These are phyloP conservation scores for Oncorhynchus mykiss DNA, from an alignment of 2,113 vertebrate species.

Conservation along the genomic window DNA sequence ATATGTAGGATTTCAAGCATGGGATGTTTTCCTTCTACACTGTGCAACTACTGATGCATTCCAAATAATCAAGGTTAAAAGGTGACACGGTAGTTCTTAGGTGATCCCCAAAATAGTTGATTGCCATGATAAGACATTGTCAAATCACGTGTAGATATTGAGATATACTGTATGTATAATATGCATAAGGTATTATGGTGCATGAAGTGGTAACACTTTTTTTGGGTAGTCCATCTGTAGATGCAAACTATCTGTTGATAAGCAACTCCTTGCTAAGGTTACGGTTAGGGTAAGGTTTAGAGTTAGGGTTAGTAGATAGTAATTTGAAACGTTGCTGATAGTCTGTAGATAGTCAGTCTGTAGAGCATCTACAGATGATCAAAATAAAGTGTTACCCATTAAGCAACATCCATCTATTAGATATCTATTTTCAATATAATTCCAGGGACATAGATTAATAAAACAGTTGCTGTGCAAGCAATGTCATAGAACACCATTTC, in stretches of 20 bases:
- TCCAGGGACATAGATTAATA: not conserved
- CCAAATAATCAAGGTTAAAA: constrained; percentile 11
- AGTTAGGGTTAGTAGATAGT: too few relatives aligned
- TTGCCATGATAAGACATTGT: not conserved
- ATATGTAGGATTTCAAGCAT: constrained; percentile 28
- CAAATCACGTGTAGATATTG: not conserved
- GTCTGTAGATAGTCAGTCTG: too few relatives aligned
- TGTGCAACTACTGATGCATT: constrained; percentile 29
- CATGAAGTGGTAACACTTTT: not conserved
- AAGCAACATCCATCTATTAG: not conserved
- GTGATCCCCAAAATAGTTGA: not conserved
- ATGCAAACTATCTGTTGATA: too few relatives aligned
- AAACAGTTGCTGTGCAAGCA: not conserved
- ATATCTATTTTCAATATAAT: not conserved
- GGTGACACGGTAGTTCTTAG: not conserved
- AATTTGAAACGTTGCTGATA: too few relatives aligned
- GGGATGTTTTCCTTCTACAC: constrained; percentile 8
- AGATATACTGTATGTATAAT: not conserved
- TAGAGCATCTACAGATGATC: too few relatives aligned
- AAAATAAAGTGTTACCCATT: too few relatives aligned
- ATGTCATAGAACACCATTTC: not conserved
- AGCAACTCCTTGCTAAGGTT: too few relatives aligned
- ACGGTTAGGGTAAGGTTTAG: too few relatives aligned
- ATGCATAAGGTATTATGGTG: not conserved
- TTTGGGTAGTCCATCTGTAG: too few relatives aligned